Evolutionary conservation across 2,888 invertebrate species (phyloP).

Genomic region (Apocheima hispidaria): DNA sequence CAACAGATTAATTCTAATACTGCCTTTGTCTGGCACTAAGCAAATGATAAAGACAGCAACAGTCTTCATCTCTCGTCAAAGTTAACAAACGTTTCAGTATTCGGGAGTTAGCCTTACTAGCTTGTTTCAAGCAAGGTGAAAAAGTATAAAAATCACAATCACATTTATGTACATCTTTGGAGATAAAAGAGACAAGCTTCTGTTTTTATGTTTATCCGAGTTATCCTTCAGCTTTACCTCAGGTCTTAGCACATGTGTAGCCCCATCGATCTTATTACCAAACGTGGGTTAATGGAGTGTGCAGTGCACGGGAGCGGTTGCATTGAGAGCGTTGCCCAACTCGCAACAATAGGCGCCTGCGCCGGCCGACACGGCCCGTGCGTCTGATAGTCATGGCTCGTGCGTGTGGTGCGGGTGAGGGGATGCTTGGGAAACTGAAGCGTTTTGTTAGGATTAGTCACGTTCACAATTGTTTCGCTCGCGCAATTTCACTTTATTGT

Average conservation of each 20-base stretch:
- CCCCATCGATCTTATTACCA: conserved; percentile 72
- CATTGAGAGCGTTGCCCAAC: conserved; percentile 51
- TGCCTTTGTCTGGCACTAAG: too few relatives aligned
- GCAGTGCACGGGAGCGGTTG: conserved; percentile 70
- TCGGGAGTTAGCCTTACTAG: too few relatives aligned
- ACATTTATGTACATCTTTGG: not conserved
- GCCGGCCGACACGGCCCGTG: conserved; percentile 60
- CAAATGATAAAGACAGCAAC: too few relatives aligned
- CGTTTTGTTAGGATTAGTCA: conserved; percentile 13
- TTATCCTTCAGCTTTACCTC: conserved; percentile 15
- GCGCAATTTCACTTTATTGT: too few relatives aligned
- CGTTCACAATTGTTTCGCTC: too few relatives aligned
- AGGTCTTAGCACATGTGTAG: conserved; percentile 44
- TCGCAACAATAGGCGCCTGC: conserved; percentile 49
- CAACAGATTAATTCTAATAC: too few relatives aligned
- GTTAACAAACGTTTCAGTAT: too few relatives aligned
- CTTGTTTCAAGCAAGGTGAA: too few relatives aligned
- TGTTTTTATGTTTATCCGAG: not conserved
- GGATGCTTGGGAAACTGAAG: conserved; percentile 24
- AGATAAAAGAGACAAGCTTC: not conserved
- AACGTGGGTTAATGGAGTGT: conserved; percentile 72
- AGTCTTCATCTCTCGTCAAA: too few relatives aligned
- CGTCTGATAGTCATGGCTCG: conserved; percentile 64
- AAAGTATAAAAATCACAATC: not conserved
- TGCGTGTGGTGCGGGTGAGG: conserved; percentile 32